Base-by-base conservation (phyloP, 2,113 vertebrate species). In the Columbina picui region DNA sequence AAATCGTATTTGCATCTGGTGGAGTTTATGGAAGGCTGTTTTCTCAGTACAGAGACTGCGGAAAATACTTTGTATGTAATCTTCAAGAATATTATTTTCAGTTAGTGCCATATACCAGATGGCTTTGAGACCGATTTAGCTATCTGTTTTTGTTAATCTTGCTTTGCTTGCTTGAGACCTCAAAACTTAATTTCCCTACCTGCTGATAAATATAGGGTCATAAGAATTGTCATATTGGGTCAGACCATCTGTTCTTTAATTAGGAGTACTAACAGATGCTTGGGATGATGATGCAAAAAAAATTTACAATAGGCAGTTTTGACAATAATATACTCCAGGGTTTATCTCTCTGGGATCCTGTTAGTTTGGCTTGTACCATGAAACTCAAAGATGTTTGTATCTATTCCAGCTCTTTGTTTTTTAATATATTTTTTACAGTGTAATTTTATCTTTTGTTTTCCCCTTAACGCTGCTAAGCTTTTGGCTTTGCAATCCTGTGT, bases 181-280 rank as follows among this genome's bases (percentile, higher is more conserved):
- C 47, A 49, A 73, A 94, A 95, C 55, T 83, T 91, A 69, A 93
- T 93, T 97, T 97, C 29, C 41, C 50, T 59, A 95, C 87, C 71
- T 96, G 87, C 90, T 89, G 82, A 86, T 88, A 87, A 93, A 83
- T 89, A 36, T 0, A 84, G 87, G 93, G 85, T 95, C 84, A 47
- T 38, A 95, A 82, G 67, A 96, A 77, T 83, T 90, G 59, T 47
- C 8, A 1, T 86, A 27, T 59, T 85, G 71, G 90, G 67, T 96
- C 90, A 94, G 78, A 74, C 92, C 82, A 90, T 93, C 91, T 96
- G 92, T 80, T 80, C 57, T 82, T 96, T 91, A 94, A 95, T 96
- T 87, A 87, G 67, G 39, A 82, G 8, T 82, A 80, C 34, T 50
- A 95, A n/a, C 84, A 96, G 89, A 88, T 95, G 89, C 70, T 76